Percentiles rank a stretch among this genome's conserved stretches.
Conservation (phyloP, 2,797 vertebrate species). For the Sitta carolinensis region DNA sequence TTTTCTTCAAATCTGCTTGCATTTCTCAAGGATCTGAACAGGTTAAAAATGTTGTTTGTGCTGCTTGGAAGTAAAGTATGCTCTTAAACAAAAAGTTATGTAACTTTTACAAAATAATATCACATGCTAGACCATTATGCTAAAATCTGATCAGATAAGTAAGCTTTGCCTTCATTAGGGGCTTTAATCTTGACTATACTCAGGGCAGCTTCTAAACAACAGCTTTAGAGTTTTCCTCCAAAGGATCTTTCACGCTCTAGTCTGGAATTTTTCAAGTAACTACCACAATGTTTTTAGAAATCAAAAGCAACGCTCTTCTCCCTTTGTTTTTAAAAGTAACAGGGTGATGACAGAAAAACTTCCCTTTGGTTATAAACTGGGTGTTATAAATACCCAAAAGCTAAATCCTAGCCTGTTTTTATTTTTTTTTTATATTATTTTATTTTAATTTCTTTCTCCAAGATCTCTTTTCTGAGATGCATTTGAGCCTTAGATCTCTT, state of each 20-base stretch:
- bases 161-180: slow-evolving; percentile 62
- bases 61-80: slow-evolving; percentile 3
- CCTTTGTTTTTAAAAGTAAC: background rate
- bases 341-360: background rate
- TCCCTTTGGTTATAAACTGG: background rate
- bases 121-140: slow-evolving; percentile 42
- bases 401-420: background rate
- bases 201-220: background rate
- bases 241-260: slow-evolving; percentile 7
- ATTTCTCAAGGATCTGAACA: background rate
- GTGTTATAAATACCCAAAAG: slow-evolving; percentile 22
- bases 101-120: slow-evolving; percentile 53
- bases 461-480: slow-evolving; percentile 29
- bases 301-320: background rate
- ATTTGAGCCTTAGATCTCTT: slow-evolving; percentile 33
- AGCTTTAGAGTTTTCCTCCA: background rate
- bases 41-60: slow-evolving; percentile 42
- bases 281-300: slow-evolving; percentile 1
- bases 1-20: background rate
- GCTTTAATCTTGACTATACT: slow-evolving; percentile 60
- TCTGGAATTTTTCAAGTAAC: slow-evolving; percentile 42
- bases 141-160: slow-evolving; percentile 60
- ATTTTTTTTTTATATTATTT: background rate
- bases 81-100: slow-evolving; percentile 46
- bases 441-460: slow-evolving; percentile 27